phyloP scores from a whole-genome alignment of 1,140 invertebrate species.

The Tetragonula clypearis region DNA sequence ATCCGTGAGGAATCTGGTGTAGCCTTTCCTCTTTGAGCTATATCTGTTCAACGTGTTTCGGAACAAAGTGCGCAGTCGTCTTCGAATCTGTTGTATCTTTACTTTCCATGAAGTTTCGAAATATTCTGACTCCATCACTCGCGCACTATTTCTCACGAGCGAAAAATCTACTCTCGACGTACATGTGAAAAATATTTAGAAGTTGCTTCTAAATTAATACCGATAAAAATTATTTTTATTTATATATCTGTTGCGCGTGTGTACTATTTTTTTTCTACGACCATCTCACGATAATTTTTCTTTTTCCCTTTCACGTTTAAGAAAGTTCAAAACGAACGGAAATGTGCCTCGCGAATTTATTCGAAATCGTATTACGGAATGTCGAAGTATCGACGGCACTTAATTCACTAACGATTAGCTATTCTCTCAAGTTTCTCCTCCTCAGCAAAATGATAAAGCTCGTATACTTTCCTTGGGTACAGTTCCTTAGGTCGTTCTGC shows the following conservation, averaged over 20 bases:
- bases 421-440: conserved; percentile 22
- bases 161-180: too few relatives aligned
- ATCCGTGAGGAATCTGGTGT: conserved; percentile 81
- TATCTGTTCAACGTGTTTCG: conserved; percentile 58
- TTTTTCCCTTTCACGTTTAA: neutral
- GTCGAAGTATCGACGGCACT: neutral
- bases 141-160: neutral
- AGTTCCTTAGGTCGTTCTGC: conserved; percentile 7
- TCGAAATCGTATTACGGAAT: neutral
- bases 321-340: neutral
- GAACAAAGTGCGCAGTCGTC: conserved; percentile 67
- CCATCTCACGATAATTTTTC: too few relatives aligned
- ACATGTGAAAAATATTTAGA: too few relatives aligned
- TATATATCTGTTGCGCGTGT: neutral
- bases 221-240: neutral
- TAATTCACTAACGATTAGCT: conserved; percentile 12
- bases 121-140: conserved; percentile 73
- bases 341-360: neutral
- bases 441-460: conserved; percentile 50
- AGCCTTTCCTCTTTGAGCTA: conserved; percentile 78
- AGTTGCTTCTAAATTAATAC: neutral
- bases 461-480: conserved; percentile 41
- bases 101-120: conserved; percentile 76
- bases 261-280: neutral
- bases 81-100: conserved; percentile 71